Base-by-base conservation (phyloP, 2,797 vertebrate genomes). In the Thalassophryne amazonica region DNA sequence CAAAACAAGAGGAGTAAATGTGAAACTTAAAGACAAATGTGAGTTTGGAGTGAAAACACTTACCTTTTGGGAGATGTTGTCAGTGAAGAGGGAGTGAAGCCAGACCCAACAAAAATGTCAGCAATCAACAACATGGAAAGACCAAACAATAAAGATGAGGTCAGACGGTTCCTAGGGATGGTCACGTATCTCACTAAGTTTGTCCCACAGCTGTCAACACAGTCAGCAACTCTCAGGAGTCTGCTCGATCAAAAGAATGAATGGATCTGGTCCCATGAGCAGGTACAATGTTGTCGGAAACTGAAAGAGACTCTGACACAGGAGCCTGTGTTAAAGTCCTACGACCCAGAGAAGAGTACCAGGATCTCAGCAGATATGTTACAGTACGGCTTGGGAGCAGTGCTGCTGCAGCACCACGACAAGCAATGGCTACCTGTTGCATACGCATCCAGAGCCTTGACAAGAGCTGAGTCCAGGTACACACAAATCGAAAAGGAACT, bases 101-200 rank as follows among this genome's bases (percentile, higher is more conserved):
- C n/a, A n/a, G n/a, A n/a, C n/a, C n/a, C n/a, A n/a, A n/a, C n/a
- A n/a, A n/a, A n/a, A n/a, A n/a, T n/a, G n/a, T n/a, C n/a, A 16
- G 38, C 38, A 21, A 41, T 28, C 0, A 19, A 14, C 3, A 43
- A 43, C n/a, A 30, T 43, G 45, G 45, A 25, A 3, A n/a, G 16
- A n/a, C 30, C 43, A 6, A 8, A 36, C 7, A 41, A 41, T 6
- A 52, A 41, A 15, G 36, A 40, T 6, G 20, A 41, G 4, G 20
- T 33, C 4, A 52, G 49, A 25, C 9, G 18, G 11, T 32, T 52
- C 5, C 11, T 52, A 17, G 36, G 27, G 2, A 52, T 52, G 49
- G 46, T 53, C 3, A 60, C 48, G 8, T 53, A 53, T 19, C 34
- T 61, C 1, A 34, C 33, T 8, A 64, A 64, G 29, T 57, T 40